These are phyloP conservation scores for Acanthopleura granulata DNA, from an alignment of 2,888 invertebrate species.

Conservation along the genomic window DNA sequence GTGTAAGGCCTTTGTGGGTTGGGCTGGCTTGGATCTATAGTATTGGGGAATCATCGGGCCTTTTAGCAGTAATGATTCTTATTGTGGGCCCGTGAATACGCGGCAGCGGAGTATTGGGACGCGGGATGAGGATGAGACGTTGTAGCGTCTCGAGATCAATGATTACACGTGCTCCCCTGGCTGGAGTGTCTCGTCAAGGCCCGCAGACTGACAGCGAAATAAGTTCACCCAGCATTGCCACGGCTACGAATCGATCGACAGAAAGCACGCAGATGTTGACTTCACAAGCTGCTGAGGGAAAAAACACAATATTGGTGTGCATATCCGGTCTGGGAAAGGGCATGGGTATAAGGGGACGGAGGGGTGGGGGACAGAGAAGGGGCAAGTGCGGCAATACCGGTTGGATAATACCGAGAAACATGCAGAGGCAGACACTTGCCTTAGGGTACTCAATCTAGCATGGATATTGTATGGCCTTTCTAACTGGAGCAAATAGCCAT, in stretches of 20 bases:
- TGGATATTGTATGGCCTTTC: not conserved
- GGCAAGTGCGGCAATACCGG: slow-evolving; percentile 5
- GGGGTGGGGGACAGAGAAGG: slow-evolving; percentile 13
- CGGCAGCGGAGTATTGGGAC: no score
- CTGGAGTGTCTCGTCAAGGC: not conserved
- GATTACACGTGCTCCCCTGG: not conserved
- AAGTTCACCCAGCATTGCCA: not conserved
- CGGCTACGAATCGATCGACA: not conserved
- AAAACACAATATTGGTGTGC: slow-evolving; percentile 10
- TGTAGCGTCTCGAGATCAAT: not conserved
- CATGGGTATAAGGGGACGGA: not conserved
- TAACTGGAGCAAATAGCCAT: not conserved
- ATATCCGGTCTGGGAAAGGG: slow-evolving; percentile 19
- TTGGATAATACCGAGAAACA: slow-evolving; percentile 11
- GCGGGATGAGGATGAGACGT: not conserved
- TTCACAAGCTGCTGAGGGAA: slow-evolving; percentile 12
- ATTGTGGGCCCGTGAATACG: not conserved
- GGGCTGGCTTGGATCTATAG: not conserved
- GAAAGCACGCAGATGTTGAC: slow-evolving; percentile 17
- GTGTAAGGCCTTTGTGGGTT: not conserved
- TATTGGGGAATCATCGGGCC: not conserved
- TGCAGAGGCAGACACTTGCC: not conserved
- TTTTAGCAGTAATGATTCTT: not conserved
- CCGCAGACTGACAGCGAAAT: not conserved
- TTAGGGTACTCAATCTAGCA: slow-evolving; percentile 11